Evolutionary conservation across 2,113 vertebrate species (phyloP).

Genomic region (Jacana jacana): DNA sequence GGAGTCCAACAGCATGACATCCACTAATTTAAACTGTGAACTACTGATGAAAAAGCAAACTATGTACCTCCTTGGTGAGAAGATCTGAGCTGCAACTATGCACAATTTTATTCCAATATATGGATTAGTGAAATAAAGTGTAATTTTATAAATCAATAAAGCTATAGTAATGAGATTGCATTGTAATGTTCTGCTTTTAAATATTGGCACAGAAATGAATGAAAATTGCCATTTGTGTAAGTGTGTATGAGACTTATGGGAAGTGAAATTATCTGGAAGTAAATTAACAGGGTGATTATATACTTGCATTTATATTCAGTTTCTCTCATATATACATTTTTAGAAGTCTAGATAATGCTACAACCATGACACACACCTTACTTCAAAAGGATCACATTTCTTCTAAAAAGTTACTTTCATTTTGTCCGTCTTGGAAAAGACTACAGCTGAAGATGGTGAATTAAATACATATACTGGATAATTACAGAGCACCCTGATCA

Average conservation of each 20-base stretch:
- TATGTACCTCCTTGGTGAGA: not conserved
- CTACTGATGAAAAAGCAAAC: constrained; percentile 17
- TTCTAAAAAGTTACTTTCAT: not conserved
- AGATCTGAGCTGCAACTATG: not conserved
- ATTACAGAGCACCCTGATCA: not conserved
- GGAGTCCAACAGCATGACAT: constrained; percentile 33
- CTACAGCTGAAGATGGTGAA: not conserved
- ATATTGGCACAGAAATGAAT: constrained; percentile 22
- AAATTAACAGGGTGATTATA: constrained; percentile 48
- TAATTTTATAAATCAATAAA: constrained; percentile 62
- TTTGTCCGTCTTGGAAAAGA: not conserved
- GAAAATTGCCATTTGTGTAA: constrained; percentile 22
- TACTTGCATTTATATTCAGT: not conserved
- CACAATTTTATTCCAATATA: constrained; percentile 2
- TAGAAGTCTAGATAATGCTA: not conserved
- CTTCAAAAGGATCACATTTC: not conserved
- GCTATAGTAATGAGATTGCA: constrained; percentile 20
- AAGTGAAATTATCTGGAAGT: constrained; percentile 14
- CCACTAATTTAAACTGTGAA: constrained; percentile 37
- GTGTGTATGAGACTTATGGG: not conserved
- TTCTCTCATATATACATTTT: not conserved
- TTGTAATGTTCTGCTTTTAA: constrained; percentile 41
- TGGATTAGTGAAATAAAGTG: constrained; percentile 40
- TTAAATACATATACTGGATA: not conserved
- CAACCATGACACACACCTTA: not conserved